phyloP scores from a whole-genome alignment of 1,140 invertebrate genomes.

The Anthonomus grandis region DNA sequence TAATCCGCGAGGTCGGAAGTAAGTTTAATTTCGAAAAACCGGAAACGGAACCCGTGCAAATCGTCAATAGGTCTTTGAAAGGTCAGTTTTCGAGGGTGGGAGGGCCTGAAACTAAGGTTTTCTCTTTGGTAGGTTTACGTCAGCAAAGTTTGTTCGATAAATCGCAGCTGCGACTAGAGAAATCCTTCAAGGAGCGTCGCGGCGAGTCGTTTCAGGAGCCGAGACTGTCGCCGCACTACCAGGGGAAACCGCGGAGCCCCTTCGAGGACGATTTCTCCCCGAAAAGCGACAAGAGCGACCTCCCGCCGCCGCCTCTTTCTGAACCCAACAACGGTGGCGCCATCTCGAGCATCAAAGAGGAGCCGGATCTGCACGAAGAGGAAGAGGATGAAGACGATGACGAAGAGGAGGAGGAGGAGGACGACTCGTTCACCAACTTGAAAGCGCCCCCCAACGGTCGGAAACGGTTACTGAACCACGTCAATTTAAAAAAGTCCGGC shows the following conservation, averaged over 20 bases:
- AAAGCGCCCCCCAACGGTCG: not conserved
- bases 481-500: constrained; percentile 69
- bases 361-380: constrained; percentile 31
- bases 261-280: constrained; percentile 74
- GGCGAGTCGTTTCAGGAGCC: constrained; percentile 20
- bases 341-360: constrained; percentile 41
- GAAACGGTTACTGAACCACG: constrained; percentile 26
- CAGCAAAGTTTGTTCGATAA: constrained; percentile 32
- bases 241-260: constrained; percentile 55
- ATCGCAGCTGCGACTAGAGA: constrained; percentile 25
- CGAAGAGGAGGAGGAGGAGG: constrained; percentile 22
- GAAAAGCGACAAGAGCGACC: constrained; percentile 48
- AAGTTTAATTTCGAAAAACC: constrained; percentile 42
- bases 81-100: constrained; percentile 3
- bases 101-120: not conserved
- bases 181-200: constrained; percentile 14
- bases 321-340: constrained; percentile 25
- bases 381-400: constrained; percentile 29
- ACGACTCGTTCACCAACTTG: constrained; percentile 19
- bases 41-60: constrained; percentile 14
- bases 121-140: constrained; percentile 5
- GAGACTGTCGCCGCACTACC: constrained; percentile 41
- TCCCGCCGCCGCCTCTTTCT: too few species aligned
- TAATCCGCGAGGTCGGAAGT: constrained; percentile 4
- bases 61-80: constrained; percentile 7